Conservation (phyloP, 2,888 invertebrate species). For the Dendrolimus houi region DNA sequence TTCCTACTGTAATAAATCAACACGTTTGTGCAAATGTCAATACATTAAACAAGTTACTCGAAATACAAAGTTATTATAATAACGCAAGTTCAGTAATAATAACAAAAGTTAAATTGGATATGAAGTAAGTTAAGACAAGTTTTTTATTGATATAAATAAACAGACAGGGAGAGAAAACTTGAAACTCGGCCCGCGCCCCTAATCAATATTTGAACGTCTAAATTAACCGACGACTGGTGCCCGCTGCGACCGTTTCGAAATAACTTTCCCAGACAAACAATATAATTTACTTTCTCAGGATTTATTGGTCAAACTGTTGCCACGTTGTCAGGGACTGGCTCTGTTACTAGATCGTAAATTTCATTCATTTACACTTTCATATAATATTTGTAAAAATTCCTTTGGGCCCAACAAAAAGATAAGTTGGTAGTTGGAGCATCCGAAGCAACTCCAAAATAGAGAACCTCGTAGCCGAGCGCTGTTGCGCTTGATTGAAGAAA, state of each 20-base stretch:
- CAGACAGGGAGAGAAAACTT: conserved; percentile 3
- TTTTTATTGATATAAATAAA: conserved; percentile 25
- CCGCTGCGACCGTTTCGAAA: conserved; percentile 23
- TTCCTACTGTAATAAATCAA: neutral
- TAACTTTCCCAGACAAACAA: conserved; percentile 29
- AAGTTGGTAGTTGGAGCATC: too few relatives aligned
- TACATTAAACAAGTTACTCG: neutral
- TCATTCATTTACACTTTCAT: too few relatives aligned
- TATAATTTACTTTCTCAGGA: conserved; percentile 29
- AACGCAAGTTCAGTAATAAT: conserved; percentile 18
- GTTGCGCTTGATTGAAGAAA: too few relatives aligned
- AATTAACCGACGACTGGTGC: conserved; percentile 19
- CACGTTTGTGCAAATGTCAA: neutral
- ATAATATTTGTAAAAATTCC: too few relatives aligned
- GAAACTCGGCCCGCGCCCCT: conserved; percentile 6
- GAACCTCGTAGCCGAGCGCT: too few relatives aligned
- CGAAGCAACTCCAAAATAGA: too few relatives aligned
- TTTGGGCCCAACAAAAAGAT: too few relatives aligned
- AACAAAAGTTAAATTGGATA: conserved; percentile 25
- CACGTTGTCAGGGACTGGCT: neutral
- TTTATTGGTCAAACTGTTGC: conserved; percentile 22
- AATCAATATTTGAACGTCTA: conserved; percentile 21
- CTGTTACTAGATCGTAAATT: too few relatives aligned
- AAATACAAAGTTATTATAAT: conserved; percentile 11
- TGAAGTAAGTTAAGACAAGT: conserved; percentile 10